A percentile compares a stretch with the other conserved stretches of the same genome.
phyloP scores from a whole-genome alignment of 2,888 invertebrate species.

The Rhagonycha lutea region DNA sequence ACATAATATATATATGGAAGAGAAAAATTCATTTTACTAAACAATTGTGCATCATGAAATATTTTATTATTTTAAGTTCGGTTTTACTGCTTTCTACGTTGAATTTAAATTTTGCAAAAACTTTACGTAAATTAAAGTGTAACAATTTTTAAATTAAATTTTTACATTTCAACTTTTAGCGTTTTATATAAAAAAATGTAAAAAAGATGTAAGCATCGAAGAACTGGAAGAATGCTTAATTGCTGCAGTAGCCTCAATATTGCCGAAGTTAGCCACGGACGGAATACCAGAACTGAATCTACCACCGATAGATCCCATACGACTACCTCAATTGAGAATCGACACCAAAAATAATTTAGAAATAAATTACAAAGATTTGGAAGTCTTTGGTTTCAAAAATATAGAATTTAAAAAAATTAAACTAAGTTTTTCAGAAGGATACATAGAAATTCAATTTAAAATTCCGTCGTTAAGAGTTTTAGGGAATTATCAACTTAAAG shows the following conservation, averaged over 20 bases:
- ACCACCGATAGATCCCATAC: conserved; percentile 14
- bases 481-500: not conserved
- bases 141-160: not conserved
- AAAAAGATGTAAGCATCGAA: not conserved
- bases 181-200: conserved; percentile 10
- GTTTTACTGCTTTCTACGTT: not conserved
- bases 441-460: not conserved
- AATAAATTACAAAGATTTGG: not conserved
- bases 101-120: not conserved
- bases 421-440: not conserved
- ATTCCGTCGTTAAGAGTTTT: not conserved
- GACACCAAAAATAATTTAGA: not conserved
- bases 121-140: not conserved
- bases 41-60: too few species aligned
- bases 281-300: conserved; percentile 19
- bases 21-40: too few species aligned
- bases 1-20: too few species aligned
- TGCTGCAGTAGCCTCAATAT: not conserved
- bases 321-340: conserved; percentile 1
- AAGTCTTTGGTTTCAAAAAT: not conserved
- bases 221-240: conserved; percentile 3
- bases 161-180: conserved; percentile 1
- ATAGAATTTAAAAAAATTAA: not conserved
- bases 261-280: not conserved
- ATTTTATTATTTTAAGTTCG: too few species aligned